phyloP scores from a whole-genome alignment of 2,797 vertebrate species.

The Momotus momota region DNA sequence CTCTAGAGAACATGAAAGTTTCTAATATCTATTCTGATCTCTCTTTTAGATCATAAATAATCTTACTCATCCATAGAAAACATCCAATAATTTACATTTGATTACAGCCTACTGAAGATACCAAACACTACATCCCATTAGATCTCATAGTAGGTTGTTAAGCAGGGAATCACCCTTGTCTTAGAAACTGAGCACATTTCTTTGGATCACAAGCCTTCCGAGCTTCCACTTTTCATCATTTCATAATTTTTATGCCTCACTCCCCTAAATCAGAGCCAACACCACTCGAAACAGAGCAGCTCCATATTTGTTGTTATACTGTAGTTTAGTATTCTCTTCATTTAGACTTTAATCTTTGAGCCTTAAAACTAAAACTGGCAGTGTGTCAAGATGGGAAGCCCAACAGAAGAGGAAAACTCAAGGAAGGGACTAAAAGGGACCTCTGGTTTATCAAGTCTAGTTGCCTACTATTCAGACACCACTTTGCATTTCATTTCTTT shows the following conservation, averaged over 20 bases:
- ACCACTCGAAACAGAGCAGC: not conserved
- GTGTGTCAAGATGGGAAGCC: not conserved
- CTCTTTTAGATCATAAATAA: not conserved
- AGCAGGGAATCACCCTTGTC: not conserved
- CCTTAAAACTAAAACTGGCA: not conserved
- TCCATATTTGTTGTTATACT: not conserved
- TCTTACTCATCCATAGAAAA: not conserved
- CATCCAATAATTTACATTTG: not conserved
- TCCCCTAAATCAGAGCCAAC: not conserved
- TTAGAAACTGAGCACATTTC: not conserved
- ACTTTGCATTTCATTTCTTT: conserved; percentile 18
- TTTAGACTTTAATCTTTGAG: not conserved
- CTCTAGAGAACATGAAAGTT: not conserved
- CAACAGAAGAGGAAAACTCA: not conserved
- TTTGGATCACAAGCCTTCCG: not conserved
- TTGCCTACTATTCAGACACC: not conserved
- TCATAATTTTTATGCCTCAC: not conserved
- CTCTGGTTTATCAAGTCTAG: conserved; percentile 34
- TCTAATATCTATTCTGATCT: not conserved
- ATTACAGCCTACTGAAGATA: not conserved
- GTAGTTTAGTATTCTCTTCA: not conserved
- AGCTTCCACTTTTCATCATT: not conserved
- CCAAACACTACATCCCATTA: not conserved
- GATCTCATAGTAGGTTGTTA: not conserved
- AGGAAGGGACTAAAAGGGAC: not conserved